phyloP scores from a whole-genome alignment of 2,113 vertebrate species.

The Datnioides undecimradiatus region DNA sequence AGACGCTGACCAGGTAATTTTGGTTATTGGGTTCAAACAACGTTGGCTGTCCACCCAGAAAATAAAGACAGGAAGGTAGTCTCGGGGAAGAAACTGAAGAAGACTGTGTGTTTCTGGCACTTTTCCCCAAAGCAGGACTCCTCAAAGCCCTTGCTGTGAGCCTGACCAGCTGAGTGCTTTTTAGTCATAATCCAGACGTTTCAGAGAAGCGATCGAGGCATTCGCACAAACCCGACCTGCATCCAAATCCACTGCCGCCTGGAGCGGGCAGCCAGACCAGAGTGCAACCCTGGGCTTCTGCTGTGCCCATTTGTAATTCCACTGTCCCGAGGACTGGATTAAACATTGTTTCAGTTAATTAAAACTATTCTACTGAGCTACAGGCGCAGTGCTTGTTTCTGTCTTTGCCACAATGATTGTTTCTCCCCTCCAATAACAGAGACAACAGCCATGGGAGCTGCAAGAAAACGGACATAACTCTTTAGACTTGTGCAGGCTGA shows the following conservation, averaged over 20 bases:
- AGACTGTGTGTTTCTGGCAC: conserved; percentile 31
- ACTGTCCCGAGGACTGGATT: conserved; percentile 62
- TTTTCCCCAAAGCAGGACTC: conserved; percentile 23
- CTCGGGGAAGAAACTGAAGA: background rate
- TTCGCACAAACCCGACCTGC: conserved; percentile 17
- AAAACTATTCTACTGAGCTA: conserved; percentile 64
- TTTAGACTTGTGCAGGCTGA: conserved; percentile 37
- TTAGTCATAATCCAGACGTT: conserved; percentile 51
- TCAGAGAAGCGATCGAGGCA: conserved; percentile 25
- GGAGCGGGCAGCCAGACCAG: conserved; percentile 28
- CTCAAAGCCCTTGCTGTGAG: conserved; percentile 34
- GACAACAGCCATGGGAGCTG: conserved; percentile 51
- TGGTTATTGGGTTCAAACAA: conserved; percentile 2
- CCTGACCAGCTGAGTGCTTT: conserved; percentile 32
- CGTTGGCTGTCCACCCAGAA: background rate
- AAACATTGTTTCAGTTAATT: conserved; percentile 74
- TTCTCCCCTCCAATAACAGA: conserved; percentile 54
- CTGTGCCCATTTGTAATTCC: conserved; percentile 52
- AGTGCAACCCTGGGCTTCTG: conserved; percentile 25
- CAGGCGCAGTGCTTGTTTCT: conserved; percentile 25
- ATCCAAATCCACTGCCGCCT: conserved; percentile 48
- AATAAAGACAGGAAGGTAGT: background rate
- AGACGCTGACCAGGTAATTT: background rate
- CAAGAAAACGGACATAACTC: conserved; percentile 49
- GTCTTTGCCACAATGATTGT: conserved; percentile 56